phyloP scores from a whole-genome alignment of 2,888 invertebrate genomes.

The Drosophila parthenogenetica region DNA sequence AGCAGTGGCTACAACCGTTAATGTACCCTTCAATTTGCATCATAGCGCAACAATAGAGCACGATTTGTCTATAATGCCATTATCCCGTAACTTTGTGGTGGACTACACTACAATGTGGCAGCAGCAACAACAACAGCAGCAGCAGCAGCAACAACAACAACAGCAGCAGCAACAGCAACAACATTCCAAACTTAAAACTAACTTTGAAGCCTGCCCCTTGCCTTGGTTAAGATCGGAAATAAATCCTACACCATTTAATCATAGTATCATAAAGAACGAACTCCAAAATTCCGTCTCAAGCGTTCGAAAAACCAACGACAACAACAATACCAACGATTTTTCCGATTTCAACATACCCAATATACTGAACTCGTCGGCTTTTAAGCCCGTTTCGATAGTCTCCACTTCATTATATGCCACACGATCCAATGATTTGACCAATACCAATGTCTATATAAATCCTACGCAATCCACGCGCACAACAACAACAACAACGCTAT shows the following conservation, averaged over 20 bases:
- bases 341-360: slow-evolving; percentile 67
- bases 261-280: slow-evolving; percentile 51
- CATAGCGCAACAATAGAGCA: slow-evolving; percentile 65
- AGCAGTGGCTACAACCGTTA: slow-evolving; percentile 66
- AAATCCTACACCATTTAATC: slow-evolving; percentile 29
- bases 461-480: slow-evolving; percentile 33
- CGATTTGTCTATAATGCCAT: slow-evolving; percentile 85
- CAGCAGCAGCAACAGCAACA: slow-evolving; percentile 85
- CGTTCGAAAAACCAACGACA: slow-evolving; percentile 26
- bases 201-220: slow-evolving; percentile 85
- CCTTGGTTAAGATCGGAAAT: slow-evolving; percentile 87
- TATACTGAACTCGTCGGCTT: slow-evolving; percentile 72
- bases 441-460: slow-evolving; percentile 42
- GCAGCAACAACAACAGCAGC: slow-evolving; percentile 47
- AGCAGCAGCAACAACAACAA: slow-evolving; percentile 81
- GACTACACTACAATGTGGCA: slow-evolving; percentile 91
- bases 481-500: slow-evolving; percentile 58
- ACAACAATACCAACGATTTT: slow-evolving; percentile 12
- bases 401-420: slow-evolving; percentile 65
- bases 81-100: slow-evolving; percentile 89
- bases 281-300: slow-evolving; percentile 19
- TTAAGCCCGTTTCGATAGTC: slow-evolving; percentile 77
- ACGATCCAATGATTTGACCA: slow-evolving; percentile 54
- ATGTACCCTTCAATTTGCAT: slow-evolving; percentile 67
- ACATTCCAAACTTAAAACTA: slow-evolving; percentile 50